Percentiles rank a stretch among this genome's conserved stretches.
phyloP scores from a whole-genome alignment of 2,888 invertebrate genomes.

The Apamea anceps region DNA sequence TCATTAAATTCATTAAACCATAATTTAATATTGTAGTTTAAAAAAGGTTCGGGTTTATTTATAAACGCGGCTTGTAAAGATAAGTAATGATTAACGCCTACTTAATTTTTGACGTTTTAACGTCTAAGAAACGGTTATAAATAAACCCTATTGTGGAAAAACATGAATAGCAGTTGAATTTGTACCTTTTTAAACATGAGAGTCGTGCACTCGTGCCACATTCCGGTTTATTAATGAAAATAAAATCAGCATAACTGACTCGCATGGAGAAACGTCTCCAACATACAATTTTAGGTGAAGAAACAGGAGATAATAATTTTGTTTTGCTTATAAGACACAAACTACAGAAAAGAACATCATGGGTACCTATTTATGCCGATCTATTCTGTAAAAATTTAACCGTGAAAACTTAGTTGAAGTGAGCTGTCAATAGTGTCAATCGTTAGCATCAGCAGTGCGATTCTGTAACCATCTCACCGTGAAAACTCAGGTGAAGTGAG shows the following conservation, averaged over 20 bases:
- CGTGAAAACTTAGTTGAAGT: neutral
- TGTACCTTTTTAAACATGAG: too few species aligned
- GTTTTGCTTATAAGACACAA: too few species aligned
- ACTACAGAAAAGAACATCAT: neutral
- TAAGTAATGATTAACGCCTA: too few species aligned
- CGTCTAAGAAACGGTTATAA: too few species aligned
- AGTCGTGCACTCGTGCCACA: neutral
- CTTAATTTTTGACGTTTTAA: too few species aligned
- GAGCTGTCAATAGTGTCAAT: neutral
- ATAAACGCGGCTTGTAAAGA: too few species aligned
- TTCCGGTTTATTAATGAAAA: neutral
- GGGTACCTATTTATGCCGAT: neutral
- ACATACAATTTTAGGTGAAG: neutral
- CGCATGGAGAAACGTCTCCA: neutral
- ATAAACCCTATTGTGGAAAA: neutral
- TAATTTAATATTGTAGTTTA: too few species aligned
- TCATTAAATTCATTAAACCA: too few species aligned
- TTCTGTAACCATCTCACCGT: too few species aligned
- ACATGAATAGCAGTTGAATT: neutral
- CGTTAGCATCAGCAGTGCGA: too few species aligned
- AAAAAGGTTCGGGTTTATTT: too few species aligned
- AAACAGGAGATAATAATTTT: neutral
- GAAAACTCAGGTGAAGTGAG: too few species aligned
- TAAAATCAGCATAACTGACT: neutral
- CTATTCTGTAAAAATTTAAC: neutral